Evolutionary conservation across 2,888 invertebrate species (phyloP), one percentile per base, ranked within the genome.

Genomic region (Oithona nana): DNA sequence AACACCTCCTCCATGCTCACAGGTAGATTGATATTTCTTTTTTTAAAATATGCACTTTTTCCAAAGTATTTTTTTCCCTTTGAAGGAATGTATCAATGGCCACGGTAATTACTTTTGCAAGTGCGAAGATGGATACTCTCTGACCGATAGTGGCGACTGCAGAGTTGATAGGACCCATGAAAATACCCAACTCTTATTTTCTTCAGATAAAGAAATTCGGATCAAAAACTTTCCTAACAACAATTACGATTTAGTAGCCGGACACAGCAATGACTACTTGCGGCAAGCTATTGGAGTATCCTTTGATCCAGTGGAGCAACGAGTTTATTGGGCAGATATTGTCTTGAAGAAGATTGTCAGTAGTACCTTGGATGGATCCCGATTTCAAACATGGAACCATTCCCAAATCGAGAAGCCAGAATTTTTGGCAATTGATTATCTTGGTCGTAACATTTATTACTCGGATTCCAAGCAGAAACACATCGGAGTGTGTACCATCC

Each of bases 361-460:
- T 13, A 57, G 64, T 8, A 63, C 61, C 22, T 50, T 66, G 16
- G 65, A 66, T 57, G 67, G 67, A 1, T 58, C 59, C 1, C 65
- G 64, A 16, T 28, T 65, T 1, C 28, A 54, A 28, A 30, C 51
- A 11, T 30, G 65, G 16, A 22, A 54, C 49, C 24, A 55, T 55
- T 29, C 24, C 2, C 68, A 68, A 26, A 50, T 69, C 3, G 62
- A 65, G 51, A 31, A 63, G 13, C 68, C 68, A 4, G 68, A 69
- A 65, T 68, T 67, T 30, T 54, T 69, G 1, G 68, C 69, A 1
- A 65, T 69, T 8, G 69, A 69, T 61, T 69, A 66, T 61, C 31
- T 68, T 3, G 68, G 64, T 20, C 61, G 66, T 13, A 69, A 69
- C 51, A 16, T 69, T 16, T 69, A 69, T 54, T 64, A 68, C 22